These are phyloP conservation scores for Drosophila carrolli DNA, from an alignment of 1,140 invertebrate species.

Conservation along the genomic window DNA sequence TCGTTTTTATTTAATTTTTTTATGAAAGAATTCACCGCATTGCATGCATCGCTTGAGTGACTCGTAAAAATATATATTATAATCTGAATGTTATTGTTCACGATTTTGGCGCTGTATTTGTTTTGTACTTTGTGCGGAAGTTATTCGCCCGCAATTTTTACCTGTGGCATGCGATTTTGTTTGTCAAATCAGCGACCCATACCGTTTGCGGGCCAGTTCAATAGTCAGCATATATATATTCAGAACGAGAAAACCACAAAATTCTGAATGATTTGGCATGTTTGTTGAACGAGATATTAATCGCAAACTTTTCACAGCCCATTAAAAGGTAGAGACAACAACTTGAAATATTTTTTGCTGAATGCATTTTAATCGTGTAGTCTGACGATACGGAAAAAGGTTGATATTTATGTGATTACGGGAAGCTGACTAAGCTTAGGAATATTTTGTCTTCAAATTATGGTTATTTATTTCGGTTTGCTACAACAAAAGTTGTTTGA, in stretches of 20 bases:
- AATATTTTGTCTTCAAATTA: not conserved
- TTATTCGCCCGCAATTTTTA: conserved; percentile 56
- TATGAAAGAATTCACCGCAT: conserved; percentile 50
- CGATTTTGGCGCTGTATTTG: conserved; percentile 15
- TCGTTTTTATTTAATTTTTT: conserved; percentile 19
- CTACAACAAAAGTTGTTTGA: conserved; percentile 22
- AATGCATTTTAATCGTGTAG: conserved; percentile 6
- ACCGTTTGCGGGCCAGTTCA: conserved; percentile 37
- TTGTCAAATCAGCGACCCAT: conserved; percentile 25
- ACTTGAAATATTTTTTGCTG: conserved; percentile 9
- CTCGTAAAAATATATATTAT: conserved; percentile 49
- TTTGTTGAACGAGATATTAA: conserved; percentile 21
- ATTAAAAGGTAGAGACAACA: conserved; percentile 18
- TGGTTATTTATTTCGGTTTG: conserved; percentile 1
- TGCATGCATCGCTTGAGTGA: conserved; percentile 59
- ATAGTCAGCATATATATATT: conserved; percentile 10
- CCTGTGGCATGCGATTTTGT: conserved; percentile 46
- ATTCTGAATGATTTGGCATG: conserved; percentile 16
- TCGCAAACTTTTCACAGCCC: conserved; percentile 19
- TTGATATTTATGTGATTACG: not conserved
- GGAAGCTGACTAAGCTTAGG: conserved; percentile 11
- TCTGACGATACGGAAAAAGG: not conserved
- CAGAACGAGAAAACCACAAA: not conserved
- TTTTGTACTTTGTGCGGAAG: conserved; percentile 55
- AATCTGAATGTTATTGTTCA: conserved; percentile 47